phyloP scores from a whole-genome alignment of 2,888 invertebrate genomes.

The Nomada ferruginata region DNA sequence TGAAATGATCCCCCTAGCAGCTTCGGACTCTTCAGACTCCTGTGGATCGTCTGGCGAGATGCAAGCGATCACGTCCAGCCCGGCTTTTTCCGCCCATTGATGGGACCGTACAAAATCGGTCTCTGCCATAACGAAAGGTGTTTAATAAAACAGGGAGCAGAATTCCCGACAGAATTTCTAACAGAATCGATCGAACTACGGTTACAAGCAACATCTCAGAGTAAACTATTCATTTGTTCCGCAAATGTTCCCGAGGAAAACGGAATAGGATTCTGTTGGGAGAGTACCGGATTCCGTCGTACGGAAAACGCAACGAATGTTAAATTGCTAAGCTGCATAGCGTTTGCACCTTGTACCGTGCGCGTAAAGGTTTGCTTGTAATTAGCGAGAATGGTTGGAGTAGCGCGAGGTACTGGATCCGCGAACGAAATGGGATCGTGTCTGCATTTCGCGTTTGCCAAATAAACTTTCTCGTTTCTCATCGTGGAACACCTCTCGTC shows the following conservation, averaged over 20 bases:
- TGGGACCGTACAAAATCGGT: constrained; percentile 80
- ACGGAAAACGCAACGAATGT: background rate
- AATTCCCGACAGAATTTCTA: background rate
- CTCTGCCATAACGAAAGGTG: constrained; percentile 71
- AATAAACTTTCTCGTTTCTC: constrained; percentile 10
- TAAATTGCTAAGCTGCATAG: constrained; percentile 28
- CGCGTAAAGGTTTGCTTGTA: constrained; percentile 25
- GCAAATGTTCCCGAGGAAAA: background rate
- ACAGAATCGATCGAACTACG: background rate
- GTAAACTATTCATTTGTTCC: background rate
- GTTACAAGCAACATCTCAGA: no score
- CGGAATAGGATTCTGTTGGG: background rate
- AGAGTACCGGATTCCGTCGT: background rate
- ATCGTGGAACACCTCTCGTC: background rate
- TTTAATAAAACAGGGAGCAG: background rate
- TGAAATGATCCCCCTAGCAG: constrained; percentile 88
- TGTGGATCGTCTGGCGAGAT: constrained; percentile 84
- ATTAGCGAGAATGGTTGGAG: constrained; percentile 26
- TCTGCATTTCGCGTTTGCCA: background rate
- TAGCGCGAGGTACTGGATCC: constrained; percentile 26
- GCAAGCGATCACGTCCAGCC: constrained; percentile 80
- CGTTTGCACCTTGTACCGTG: background rate
- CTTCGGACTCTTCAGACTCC: constrained; percentile 88
- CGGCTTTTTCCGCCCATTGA: constrained; percentile 80
- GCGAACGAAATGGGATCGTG: constrained; percentile 9